These are phyloP conservation scores for Teleiodes luculella DNA, from an alignment of 2,888 invertebrate genomes.

Conservation along the genomic window DNA sequence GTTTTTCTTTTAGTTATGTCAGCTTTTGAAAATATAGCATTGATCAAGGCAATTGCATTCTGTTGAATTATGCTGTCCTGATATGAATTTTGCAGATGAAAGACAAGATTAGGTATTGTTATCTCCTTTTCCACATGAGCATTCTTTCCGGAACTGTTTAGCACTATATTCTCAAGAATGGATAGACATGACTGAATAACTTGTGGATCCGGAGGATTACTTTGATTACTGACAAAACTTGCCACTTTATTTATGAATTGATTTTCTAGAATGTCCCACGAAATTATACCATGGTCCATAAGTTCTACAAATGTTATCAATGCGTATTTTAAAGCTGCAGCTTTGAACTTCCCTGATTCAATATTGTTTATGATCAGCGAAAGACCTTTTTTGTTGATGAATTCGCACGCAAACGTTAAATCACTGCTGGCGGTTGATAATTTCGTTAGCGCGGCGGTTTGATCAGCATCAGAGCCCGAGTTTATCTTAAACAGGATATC, in stretches of 20 bases:
- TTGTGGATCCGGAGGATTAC: conserved; percentile 82
- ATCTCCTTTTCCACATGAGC: conserved; percentile 91
- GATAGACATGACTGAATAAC: conserved; percentile 93
- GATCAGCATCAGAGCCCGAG: conserved; percentile 83
- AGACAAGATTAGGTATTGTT: conserved; percentile 90
- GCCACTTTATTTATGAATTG: conserved; percentile 93
- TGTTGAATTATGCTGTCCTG: conserved; percentile 90
- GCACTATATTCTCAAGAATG: conserved; percentile 94
- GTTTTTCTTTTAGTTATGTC: conserved; percentile 86
- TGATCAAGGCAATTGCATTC: conserved; percentile 95
- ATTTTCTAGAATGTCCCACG: conserved; percentile 94
- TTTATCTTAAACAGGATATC: conserved; percentile 89
- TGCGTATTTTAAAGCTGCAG: conserved; percentile 85
- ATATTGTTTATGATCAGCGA: conserved; percentile 87
- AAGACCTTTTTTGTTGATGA: conserved; percentile 93
- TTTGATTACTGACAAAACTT: conserved; percentile 84
- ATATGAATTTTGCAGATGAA: conserved; percentile 84
- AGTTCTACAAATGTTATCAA: conserved; percentile 93
- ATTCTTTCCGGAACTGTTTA: conserved; percentile 91
- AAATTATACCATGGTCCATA: conserved; percentile 96
- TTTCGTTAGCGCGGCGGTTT: conserved; percentile 84
- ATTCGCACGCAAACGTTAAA: conserved; percentile 94
- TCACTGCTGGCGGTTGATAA: conserved; percentile 89
- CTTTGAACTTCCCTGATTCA: conserved; percentile 84
- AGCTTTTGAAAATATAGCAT: conserved; percentile 94